Evolutionary conservation across 2,797 vertebrate genomes (phyloP).

Genomic region (Hapalemur alaotrensis): DNA sequence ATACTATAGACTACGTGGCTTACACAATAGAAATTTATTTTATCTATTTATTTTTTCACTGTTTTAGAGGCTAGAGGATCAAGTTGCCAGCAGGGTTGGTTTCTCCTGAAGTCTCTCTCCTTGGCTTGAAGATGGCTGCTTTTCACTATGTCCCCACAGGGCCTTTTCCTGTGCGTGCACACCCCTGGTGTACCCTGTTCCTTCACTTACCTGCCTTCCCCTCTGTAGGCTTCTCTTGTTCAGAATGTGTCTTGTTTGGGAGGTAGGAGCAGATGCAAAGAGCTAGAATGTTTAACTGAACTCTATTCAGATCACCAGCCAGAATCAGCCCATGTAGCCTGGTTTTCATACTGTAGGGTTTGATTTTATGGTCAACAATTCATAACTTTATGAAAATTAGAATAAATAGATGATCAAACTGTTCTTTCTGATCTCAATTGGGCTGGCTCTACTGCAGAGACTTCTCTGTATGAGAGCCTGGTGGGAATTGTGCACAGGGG

Average conservation of each 20-base stretch:
- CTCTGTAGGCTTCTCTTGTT: not conserved
- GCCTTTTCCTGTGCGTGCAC: not conserved
- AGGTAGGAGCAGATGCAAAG: not conserved
- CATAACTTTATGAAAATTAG: not conserved
- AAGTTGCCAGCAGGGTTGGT: not conserved
- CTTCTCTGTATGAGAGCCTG: not conserved
- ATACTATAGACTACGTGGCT: not conserved
- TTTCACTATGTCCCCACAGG: not conserved
- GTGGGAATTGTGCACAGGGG: not conserved
- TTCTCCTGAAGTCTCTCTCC: not conserved
- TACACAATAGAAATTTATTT: not conserved
- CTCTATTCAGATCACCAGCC: not conserved
- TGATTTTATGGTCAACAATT: constrained; percentile 21
- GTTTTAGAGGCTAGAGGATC: not conserved
- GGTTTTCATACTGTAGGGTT: not conserved
- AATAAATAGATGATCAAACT: not conserved
- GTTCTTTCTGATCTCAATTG: not conserved
- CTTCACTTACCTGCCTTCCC: not conserved
- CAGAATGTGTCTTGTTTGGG: not conserved
- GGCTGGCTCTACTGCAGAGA: not conserved
- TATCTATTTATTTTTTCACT: not conserved
- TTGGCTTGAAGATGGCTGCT: not conserved
- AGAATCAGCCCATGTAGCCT: not conserved
- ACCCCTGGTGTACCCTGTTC: not conserved
- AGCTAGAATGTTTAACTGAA: not conserved